These are phyloP conservation scores for Eristalinus sepulchralis DNA, from an alignment of 2,888 invertebrate species.

Conservation along the genomic window DNA sequence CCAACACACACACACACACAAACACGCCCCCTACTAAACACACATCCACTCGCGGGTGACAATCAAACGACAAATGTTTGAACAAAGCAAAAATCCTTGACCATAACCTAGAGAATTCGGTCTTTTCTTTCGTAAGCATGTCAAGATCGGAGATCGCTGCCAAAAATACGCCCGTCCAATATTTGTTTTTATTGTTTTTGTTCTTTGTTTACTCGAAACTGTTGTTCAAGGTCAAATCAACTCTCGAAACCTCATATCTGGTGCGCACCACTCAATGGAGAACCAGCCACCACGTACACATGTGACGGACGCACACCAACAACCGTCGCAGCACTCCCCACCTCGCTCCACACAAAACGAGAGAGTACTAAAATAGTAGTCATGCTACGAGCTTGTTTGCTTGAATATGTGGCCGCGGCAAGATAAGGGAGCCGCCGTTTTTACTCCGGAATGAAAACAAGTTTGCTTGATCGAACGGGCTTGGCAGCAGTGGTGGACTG, in stretches of 20 bases:
- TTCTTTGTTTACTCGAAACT: conserved; percentile 27
- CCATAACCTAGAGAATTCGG: conserved; percentile 63
- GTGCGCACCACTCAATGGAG: conserved; percentile 18
- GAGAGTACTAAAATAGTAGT: conserved; percentile 44
- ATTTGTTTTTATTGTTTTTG: conserved; percentile 16
- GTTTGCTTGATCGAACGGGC: conserved; percentile 31
- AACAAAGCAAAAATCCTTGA: conserved; percentile 51
- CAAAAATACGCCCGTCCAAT: conserved; percentile 49
- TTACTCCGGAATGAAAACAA: conserved; percentile 24
- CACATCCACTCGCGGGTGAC: neutral
- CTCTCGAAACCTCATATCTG: conserved; percentile 42
- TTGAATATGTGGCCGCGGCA: neutral
- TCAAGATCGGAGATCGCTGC: conserved; percentile 61
- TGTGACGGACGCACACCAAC: conserved; percentile 13
- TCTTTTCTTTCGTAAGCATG: conserved; percentile 47
- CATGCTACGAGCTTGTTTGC: neutral
- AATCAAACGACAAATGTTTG: conserved; percentile 7
- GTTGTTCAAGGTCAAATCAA: conserved; percentile 60
- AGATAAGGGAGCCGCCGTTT: conserved; percentile 23
- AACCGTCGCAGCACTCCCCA: neutral
- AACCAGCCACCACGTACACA: neutral
- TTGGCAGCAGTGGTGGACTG: neutral
- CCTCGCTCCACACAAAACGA: neutral
- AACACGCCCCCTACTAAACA: too few relatives aligned
- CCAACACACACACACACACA: neutral